Percentiles rank a stretch among this genome's conserved stretches.
phyloP scores from a whole-genome alignment of 2,113 vertebrate species.

The Craseonycteris thonglongyai region DNA sequence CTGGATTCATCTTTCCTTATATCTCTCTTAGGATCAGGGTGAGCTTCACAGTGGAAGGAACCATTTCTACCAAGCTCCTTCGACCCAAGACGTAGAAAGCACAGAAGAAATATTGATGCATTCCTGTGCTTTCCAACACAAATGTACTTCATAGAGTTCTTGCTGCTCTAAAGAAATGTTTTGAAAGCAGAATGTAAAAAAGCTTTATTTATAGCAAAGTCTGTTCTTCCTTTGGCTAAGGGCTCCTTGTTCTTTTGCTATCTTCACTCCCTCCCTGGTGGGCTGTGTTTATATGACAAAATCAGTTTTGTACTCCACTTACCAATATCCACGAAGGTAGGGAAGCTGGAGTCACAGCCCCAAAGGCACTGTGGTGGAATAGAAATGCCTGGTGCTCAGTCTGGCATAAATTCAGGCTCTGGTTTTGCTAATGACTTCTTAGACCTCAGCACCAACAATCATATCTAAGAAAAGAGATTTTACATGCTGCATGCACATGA shows the following conservation, averaged over 20 bases:
- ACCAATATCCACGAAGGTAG: background rate
- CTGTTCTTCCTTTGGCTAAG: background rate
- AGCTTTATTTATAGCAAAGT: constrained; percentile 32
- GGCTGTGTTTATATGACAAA: constrained; percentile 43
- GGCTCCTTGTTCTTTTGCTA: constrained; percentile 18
- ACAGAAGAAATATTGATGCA: constrained; percentile 28
- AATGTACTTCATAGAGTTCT: constrained; percentile 39
- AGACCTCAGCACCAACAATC: background rate
- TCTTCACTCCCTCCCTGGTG: background rate
- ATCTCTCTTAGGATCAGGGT: background rate
- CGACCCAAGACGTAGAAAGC: background rate
- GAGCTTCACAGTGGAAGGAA: background rate
- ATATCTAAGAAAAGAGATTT: background rate
- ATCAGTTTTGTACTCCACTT: constrained; percentile 40
- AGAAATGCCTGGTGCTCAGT: background rate
- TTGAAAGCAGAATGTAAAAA: constrained; percentile 57
- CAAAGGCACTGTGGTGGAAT: background rate
- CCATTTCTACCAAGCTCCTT: background rate
- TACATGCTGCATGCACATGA: background rate
- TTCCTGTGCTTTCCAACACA: constrained; percentile 58
- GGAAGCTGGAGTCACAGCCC: background rate
- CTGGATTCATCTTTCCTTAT: background rate
- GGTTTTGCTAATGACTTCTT: background rate
- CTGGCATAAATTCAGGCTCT: background rate
- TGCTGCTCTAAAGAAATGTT: constrained; percentile 42